Evolutionary conservation across 1,140 invertebrate species (phyloP).

Genomic region (Achroia grisella): DNA sequence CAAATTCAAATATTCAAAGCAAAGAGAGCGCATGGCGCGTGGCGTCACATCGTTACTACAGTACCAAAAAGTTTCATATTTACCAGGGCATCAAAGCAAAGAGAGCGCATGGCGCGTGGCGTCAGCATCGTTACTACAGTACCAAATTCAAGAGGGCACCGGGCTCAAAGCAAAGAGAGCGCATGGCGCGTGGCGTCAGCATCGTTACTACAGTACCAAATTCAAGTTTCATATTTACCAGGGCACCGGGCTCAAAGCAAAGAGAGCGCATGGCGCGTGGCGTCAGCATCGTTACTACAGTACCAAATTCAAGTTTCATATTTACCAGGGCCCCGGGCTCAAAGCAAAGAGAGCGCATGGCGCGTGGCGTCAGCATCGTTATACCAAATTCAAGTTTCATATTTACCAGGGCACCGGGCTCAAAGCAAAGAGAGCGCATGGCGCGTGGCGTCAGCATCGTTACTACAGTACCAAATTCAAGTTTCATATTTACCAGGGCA

Average conservation of each 20-base stretch:
- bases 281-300: background rate
- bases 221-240: too few species aligned
- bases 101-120: background rate
- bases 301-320: too few species aligned
- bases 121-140: background rate
- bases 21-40: background rate
- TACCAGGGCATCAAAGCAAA: slow-evolving; percentile 5
- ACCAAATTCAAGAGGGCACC: too few species aligned
- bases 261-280: background rate
- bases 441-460: background rate
- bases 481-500: too few species aligned
- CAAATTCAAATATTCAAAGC: too few species aligned
- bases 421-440: slow-evolving; percentile 1
- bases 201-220: background rate
- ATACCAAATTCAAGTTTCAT: too few species aligned
- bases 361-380: background rate
- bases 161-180: slow-evolving; percentile 1
- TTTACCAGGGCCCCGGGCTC: slow-evolving; percentile 1
- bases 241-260: slow-evolving; percentile 3
- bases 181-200: background rate
- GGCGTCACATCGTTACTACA: background rate
- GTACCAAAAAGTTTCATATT: background rate
- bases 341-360: slow-evolving; percentile 1
- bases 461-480: too few species aligned
- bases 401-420: too few species aligned